Evolutionary conservation across 2,888 invertebrate species (phyloP).

Genomic region (Noctua pronuba): DNA sequence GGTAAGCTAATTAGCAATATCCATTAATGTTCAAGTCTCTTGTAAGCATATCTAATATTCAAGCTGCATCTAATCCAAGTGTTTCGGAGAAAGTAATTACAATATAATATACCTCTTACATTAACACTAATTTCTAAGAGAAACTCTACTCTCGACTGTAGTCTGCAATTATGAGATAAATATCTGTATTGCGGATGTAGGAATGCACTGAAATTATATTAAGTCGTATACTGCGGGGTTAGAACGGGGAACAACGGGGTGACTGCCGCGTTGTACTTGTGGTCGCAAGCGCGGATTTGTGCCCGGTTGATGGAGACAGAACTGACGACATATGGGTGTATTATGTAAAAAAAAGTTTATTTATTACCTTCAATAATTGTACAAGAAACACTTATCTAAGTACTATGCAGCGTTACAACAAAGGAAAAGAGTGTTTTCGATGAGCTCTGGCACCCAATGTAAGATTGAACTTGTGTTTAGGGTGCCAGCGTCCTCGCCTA

Average conservation of each 20-base stretch:
- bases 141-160: neutral
- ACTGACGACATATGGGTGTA: too few species aligned
- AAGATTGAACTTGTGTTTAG: too few species aligned
- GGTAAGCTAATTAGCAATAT: slow-evolving; percentile 12
- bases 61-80: neutral
- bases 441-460: too few species aligned
- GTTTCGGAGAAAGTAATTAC: slow-evolving; percentile 13
- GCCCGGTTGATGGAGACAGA: too few species aligned
- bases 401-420: too few species aligned
- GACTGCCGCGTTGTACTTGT: too few species aligned
- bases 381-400: too few species aligned
- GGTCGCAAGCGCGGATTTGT: too few species aligned
- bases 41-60: slow-evolving; percentile 17
- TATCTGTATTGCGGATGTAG: neutral
- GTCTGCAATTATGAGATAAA: slow-evolving; percentile 27
- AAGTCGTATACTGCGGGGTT: neutral
- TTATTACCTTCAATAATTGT: too few species aligned
- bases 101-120: slow-evolving; percentile 4
- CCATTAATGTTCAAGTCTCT: slow-evolving; percentile 5
- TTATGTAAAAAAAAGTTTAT: too few species aligned
- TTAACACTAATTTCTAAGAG: slow-evolving; percentile 26
- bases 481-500: too few species aligned
- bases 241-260: neutral
- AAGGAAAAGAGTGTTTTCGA: too few species aligned
- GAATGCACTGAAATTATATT: slow-evolving; percentile 31